Conservation (phyloP, 2,797 vertebrate genomes). For the Staurois parvus region DNA sequence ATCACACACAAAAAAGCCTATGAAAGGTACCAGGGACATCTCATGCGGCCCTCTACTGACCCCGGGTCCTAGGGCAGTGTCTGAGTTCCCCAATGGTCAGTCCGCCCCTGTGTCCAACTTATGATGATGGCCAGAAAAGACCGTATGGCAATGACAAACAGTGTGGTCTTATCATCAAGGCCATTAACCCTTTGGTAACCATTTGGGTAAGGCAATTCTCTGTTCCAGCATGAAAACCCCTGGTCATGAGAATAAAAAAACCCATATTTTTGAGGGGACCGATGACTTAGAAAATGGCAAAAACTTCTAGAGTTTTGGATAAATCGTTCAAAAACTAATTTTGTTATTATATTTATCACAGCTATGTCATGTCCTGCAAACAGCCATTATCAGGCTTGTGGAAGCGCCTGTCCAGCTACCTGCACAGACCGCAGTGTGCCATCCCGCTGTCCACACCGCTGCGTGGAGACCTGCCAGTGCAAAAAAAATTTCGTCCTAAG, state of each 20-base stretch:
- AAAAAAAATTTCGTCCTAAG: conserved; percentile 77
- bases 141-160: conserved; percentile 57
- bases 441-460: conserved; percentile 64
- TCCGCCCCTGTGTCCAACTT: too few species aligned
- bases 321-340: not conserved
- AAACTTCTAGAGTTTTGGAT: not conserved
- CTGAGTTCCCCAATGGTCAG: too few species aligned
- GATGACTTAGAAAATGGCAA: too few species aligned
- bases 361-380: conserved; percentile 77
- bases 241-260: too few species aligned
- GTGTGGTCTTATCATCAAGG: conserved; percentile 73
- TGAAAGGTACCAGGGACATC: too few species aligned
- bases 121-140: conserved; percentile 35
- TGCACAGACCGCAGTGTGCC: conserved; percentile 65
- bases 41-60: too few species aligned
- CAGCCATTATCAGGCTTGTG: conserved; percentile 83
- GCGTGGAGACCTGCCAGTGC: conserved; percentile 80
- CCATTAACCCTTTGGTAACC: too few species aligned
- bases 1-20: too few species aligned
- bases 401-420: conserved; percentile 75
- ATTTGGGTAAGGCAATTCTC: too few species aligned
- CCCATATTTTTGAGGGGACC: too few species aligned
- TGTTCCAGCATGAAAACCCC: too few species aligned
- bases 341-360: conserved; percentile 56
- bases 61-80: too few species aligned